A percentile compares a stretch with the other conserved stretches of the same genome.
Conservation (phyloP, 2,113 vertebrate species). For the Paramisgurnus dabryanus region DNA sequence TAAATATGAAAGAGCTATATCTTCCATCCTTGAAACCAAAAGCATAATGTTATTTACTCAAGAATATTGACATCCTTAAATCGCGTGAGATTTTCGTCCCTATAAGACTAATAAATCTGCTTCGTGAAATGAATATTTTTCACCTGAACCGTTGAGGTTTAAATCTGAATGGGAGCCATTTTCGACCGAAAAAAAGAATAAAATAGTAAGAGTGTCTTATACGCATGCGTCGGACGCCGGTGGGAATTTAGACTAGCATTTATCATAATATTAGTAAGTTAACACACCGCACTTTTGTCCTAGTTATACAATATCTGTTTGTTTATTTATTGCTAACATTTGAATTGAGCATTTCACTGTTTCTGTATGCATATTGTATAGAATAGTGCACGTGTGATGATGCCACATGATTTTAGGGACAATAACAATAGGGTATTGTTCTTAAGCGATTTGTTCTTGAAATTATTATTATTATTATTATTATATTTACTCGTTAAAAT, state of each 20-base stretch:
- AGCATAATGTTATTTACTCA: conserved; percentile 57
- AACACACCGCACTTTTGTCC: neutral
- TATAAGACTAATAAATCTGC: conserved; percentile 32
- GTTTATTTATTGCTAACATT: neutral
- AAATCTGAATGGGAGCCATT: conserved; percentile 78
- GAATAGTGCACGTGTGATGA: too few relatives aligned
- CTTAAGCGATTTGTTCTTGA: too few relatives aligned
- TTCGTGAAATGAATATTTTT: conserved; percentile 49
- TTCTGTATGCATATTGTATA: too few relatives aligned
- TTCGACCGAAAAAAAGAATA: conserved; percentile 63
- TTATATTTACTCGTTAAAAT: too few relatives aligned
- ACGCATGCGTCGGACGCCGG: conserved; percentile 69
- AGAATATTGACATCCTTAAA: conserved; percentile 31
- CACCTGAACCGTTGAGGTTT: conserved; percentile 61
- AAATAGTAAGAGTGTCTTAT: conserved; percentile 61
- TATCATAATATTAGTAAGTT: neutral
- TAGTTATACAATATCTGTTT: neutral
- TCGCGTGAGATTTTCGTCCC: neutral
- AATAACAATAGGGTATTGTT: too few relatives aligned
- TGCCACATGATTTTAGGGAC: too few relatives aligned
- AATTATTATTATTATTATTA: too few relatives aligned
- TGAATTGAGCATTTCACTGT: neutral
- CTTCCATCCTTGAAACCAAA: conserved; percentile 64
- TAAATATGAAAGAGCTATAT: conserved; percentile 67
- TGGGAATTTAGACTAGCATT: conserved; percentile 56